A percentile compares a stretch with the other conserved stretches of the same genome.
Conservation (phyloP, 2,797 vertebrate genomes). For the Mormyrops boulengeri region DNA sequence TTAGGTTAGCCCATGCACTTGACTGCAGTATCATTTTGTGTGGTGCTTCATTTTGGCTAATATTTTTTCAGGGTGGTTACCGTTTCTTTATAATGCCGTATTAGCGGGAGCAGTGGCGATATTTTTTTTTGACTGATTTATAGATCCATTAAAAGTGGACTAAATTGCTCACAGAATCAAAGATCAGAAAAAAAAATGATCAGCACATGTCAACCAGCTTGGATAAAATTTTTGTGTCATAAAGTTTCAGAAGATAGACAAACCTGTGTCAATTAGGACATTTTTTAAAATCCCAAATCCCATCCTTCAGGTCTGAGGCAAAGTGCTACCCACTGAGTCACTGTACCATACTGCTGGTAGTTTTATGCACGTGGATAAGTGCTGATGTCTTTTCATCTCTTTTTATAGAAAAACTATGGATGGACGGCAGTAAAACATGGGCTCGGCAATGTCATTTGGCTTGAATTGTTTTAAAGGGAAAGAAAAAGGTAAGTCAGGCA, state of each 20-base stretch:
- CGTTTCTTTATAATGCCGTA: not conserved
- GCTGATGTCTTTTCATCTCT: not conserved
- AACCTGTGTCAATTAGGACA: not conserved
- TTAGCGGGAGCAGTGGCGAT: not conserved
- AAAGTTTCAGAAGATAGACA: not conserved
- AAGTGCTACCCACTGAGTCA: not conserved
- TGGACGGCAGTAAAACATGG: conserved; percentile 42
- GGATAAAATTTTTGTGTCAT: not conserved
- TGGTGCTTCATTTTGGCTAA: not conserved
- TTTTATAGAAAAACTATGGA: conserved; percentile 52
- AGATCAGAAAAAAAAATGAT: not conserved
- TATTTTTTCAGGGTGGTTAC: not conserved
- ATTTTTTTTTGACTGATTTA: not conserved
- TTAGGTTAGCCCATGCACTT: not conserved
- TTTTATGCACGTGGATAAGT: not conserved
- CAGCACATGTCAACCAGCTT: not conserved
- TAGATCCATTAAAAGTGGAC: not conserved
- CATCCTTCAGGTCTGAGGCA: not conserved
- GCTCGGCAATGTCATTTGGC: conserved; percentile 56
- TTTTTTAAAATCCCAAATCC: not conserved
- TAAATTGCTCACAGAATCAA: not conserved
- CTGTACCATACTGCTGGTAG: not conserved
- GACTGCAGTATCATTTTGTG: not conserved
- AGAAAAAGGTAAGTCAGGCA: conserved; percentile 45
- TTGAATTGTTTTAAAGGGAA: conserved; percentile 49